Evolutionary conservation across 2,888 invertebrate genomes (phyloP), one percentile per base, ranked within the genome.

Genomic region (Hyposoter dolosus): DNA sequence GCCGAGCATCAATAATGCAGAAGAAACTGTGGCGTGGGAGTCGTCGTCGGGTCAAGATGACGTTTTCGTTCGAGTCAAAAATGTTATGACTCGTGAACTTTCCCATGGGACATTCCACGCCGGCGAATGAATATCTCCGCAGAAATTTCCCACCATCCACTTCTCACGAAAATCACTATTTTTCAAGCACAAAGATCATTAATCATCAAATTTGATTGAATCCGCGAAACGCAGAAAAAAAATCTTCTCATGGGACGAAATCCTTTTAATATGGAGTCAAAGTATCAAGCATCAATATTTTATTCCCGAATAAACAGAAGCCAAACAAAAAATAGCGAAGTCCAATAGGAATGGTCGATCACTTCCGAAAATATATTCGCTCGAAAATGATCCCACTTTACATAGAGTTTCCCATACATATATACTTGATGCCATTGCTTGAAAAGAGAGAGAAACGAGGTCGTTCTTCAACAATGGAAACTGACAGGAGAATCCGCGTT

Each of bases 381-480:
- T 10, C n/a, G 23, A 63, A 19, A 75, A 63, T 75, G 28, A 17
- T 75, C 32, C 17, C 6, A 45, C 28, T 71, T 47, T 45, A 63
- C 45, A 63, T 17, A 47, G 45, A 75, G 43, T 72, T 35, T 19
- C 53, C 66, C 6, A 32, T 60, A 71, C 53, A 72, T 65, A 53
- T 43, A 43, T 50, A 40, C n/a, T 6, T 45, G 23, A 43, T 40
- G 10, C n/a, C 40, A 76, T 60, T 17, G 56, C 72, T 60, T 74
- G 85, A 77, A 66, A 83, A 60, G 45, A 19, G 74, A 53, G 53
- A 40, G 83, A 60, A 80, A 83, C 71, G 79, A 80, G 85, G 80
- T 85, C 83, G 80, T 86, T 76, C 80, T 56, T 66, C 80, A 77
- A 86, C 85, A 86, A 86, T 83, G 76, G 66, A 68, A 71, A 71